phyloP scores from a whole-genome alignment of 2,888 invertebrate species.

The Cylloceria caligata region DNA sequence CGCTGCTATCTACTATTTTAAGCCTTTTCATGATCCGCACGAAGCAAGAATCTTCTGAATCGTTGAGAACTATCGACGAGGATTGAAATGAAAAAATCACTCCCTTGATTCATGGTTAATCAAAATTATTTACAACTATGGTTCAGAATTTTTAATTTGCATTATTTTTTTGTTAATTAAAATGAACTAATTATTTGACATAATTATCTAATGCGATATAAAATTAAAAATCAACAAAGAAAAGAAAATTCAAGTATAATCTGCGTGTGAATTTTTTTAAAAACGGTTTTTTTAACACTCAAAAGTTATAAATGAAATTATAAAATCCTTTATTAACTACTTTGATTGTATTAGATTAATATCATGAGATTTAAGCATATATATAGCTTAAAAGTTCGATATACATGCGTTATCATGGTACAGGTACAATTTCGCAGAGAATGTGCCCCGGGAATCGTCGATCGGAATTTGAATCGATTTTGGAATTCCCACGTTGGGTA shows the following conservation, averaged over 20 bases:
- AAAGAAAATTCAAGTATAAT: too few species aligned
- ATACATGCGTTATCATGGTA: background rate
- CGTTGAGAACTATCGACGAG: too few species aligned
- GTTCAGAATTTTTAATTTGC: background rate
- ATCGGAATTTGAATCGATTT: conserved; percentile 31
- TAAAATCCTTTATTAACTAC: too few species aligned
- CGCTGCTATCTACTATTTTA: conserved; percentile 52
- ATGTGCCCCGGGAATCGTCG: background rate
- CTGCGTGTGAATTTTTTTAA: too few species aligned
- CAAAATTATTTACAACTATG: background rate
- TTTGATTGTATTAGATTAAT: too few species aligned
- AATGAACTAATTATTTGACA: background rate
- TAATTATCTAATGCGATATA: too few species aligned
- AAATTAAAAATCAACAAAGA: too few species aligned
- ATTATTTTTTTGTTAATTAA: background rate
- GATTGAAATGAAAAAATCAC: background rate
- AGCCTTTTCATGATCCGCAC: conserved; percentile 16
- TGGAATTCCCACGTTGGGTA: conserved; percentile 42
- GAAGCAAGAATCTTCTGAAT: background rate
- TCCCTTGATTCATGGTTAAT: background rate
- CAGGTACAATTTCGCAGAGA: background rate
- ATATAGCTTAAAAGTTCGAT: background rate
- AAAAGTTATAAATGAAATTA: too few species aligned
- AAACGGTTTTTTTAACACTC: too few species aligned
- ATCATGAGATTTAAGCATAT: background rate